These are phyloP conservation scores for Lasius platythorax DNA, from an alignment of 2,888 invertebrate species.

Conservation along the genomic window DNA sequence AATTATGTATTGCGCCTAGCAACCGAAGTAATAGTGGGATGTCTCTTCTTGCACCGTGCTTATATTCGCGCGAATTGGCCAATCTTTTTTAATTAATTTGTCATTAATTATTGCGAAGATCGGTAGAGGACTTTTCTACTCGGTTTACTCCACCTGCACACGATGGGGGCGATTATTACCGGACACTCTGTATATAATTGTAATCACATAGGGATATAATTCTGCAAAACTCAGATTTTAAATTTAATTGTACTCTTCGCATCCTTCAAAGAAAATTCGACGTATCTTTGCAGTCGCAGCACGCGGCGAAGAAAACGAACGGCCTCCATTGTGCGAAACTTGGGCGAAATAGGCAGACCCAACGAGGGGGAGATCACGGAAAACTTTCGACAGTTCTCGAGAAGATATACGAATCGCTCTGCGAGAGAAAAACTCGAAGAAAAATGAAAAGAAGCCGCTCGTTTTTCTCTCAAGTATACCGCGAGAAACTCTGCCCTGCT, in stretches of 20 bases:
- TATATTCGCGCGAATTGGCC: no score
- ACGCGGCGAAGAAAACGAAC: background rate
- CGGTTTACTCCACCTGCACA: no score
- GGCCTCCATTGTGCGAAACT: constrained; percentile 26
- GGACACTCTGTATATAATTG: background rate
- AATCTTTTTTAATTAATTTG: no score
- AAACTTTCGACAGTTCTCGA: constrained; percentile 50
- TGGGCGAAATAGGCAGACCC: background rate
- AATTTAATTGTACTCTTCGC: background rate
- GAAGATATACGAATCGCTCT: constrained; percentile 52
- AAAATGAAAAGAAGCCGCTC: constrained; percentile 50
- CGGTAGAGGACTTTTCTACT: no score
- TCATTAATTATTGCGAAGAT: no score
- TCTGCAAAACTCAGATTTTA: background rate
- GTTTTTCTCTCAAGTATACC: constrained; percentile 39
- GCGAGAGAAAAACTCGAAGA: constrained; percentile 42
- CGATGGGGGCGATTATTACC: no score
- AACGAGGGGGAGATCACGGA: constrained; percentile 28
- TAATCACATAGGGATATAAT: background rate
- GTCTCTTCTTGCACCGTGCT: no score
- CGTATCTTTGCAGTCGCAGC: constrained; percentile 9
- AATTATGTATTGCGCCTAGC: no score
- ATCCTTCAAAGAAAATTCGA: background rate
- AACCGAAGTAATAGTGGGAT: no score
- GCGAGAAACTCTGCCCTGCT: constrained; percentile 10